Evolutionary conservation across 2,113 vertebrate genomes (phyloP).

Genomic region (Actinemys pallida): DNA sequence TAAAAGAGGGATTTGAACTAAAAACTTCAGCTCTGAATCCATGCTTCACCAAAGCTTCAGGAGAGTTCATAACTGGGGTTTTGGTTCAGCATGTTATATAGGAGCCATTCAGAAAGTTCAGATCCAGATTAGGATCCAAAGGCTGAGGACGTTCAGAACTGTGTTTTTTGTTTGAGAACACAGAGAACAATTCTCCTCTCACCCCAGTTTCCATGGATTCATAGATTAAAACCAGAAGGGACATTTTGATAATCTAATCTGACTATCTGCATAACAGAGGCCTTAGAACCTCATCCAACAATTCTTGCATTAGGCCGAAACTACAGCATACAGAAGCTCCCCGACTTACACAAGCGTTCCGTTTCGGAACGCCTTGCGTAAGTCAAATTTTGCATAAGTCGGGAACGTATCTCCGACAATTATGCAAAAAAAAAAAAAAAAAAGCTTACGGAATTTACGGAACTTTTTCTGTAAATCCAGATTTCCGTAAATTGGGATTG

Average conservation of each 20-base stretch:
- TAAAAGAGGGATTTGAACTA: neutral
- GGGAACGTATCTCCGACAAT: too few relatives aligned
- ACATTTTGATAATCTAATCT: neutral
- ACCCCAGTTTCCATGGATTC: neutral
- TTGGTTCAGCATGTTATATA: neutral
- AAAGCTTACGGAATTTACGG: too few relatives aligned
- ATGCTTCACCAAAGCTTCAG: neutral
- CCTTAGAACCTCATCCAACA: neutral
- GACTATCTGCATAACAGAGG: neutral
- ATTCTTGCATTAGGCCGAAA: neutral
- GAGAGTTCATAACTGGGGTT: neutral
- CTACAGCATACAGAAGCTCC: neutral
- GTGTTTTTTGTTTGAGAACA: neutral
- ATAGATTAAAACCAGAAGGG: neutral
- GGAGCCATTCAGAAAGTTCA: neutral
- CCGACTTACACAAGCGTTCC: too few relatives aligned
- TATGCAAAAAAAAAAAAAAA: too few relatives aligned
- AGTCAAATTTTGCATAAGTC: too few relatives aligned
- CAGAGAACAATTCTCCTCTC: neutral
- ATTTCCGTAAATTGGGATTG: too few relatives aligned
- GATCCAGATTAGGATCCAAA: neutral
- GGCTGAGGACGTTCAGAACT: fast-evolving
- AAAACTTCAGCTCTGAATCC: neutral
- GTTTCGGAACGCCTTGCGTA: too few relatives aligned
- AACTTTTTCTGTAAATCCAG: too few relatives aligned